Evolutionary conservation across 1,140 invertebrate species (phyloP).

Genomic region (Bombus superbus): DNA sequence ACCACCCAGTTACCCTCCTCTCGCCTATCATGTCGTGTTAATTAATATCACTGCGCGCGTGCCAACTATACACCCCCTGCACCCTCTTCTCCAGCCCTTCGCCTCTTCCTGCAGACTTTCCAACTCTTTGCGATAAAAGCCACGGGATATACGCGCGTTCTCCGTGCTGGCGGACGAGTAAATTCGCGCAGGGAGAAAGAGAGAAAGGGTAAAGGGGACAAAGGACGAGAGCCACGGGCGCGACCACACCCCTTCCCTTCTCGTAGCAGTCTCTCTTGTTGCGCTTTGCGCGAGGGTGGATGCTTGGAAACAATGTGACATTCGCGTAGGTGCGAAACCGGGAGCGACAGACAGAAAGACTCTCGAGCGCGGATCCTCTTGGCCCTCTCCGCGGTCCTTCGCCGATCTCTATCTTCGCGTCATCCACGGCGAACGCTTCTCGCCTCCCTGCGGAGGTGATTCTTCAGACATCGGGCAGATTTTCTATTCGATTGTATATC

Average conservation of each 20-base stretch:
- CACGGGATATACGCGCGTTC: slow-evolving; percentile 8
- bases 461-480: background rate
- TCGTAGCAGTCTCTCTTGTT: background rate
- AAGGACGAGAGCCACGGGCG: slow-evolving; percentile 33
- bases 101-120: background rate
- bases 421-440: background rate
- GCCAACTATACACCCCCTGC: background rate
- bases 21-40: slow-evolving; percentile 32
- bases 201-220: background rate
- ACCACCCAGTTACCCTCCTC: background rate
- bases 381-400: background rate
- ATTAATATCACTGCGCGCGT: slow-evolving; percentile 57
- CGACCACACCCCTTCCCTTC: slow-evolving; percentile 51
- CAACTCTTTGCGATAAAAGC: slow-evolving; percentile 47
- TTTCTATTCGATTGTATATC: slow-evolving; percentile 1
- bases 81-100: no score
- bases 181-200: slow-evolving; percentile 21
- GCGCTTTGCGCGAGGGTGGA: slow-evolving; percentile 51
- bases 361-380: slow-evolving; percentile 16
- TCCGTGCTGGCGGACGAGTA: background rate
- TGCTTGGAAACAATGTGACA: slow-evolving; percentile 67
- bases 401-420: background rate
- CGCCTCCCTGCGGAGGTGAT: no score
- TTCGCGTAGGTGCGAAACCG: slow-evolving; percentile 60
- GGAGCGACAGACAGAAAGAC: background rate